phyloP scores from a whole-genome alignment of 2,113 vertebrate genomes.

The Corythoichthys haematopterus region DNA sequence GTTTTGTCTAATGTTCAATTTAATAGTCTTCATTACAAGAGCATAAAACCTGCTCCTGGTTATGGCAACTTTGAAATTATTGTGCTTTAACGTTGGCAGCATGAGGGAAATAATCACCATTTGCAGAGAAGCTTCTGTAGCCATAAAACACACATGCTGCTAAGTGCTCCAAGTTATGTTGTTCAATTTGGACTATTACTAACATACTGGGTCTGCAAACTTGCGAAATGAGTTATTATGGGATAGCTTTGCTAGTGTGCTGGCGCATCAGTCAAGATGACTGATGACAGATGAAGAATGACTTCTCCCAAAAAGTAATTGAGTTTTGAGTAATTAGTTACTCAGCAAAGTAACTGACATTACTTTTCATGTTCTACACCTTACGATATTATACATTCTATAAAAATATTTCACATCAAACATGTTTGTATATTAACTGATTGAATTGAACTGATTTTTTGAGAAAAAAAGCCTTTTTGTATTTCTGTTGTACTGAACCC shows the following conservation, averaged over 20 bases:
- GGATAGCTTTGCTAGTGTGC: background rate
- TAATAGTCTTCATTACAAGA: constrained; percentile 68
- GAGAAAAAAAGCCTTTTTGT: no score
- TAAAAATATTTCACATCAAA: no score
- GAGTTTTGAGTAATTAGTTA: no score
- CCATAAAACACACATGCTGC: constrained; percentile 39
- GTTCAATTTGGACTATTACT: constrained; percentile 19
- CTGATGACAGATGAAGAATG: no score
- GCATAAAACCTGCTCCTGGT: constrained; percentile 56
- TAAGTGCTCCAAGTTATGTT: constrained; percentile 31
- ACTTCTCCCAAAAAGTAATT: no score
- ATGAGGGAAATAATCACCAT: constrained; percentile 40
- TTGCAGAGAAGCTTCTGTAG: constrained; percentile 22
- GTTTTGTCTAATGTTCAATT: constrained; percentile 55
- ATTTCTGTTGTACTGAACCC: no score
- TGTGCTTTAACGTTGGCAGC: constrained; percentile 55
- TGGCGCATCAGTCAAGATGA: no score
- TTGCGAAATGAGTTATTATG: background rate
- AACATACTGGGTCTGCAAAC: constrained; percentile 15
- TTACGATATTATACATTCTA: no score
- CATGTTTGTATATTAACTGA: no score
- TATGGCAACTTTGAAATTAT: constrained; percentile 59
- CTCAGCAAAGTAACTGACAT: no score
- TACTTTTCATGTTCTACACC: no score
- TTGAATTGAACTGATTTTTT: no score